Base-by-base conservation (phyloP, 2,113 vertebrate species). In the Odobenus rosmarus region DNA sequence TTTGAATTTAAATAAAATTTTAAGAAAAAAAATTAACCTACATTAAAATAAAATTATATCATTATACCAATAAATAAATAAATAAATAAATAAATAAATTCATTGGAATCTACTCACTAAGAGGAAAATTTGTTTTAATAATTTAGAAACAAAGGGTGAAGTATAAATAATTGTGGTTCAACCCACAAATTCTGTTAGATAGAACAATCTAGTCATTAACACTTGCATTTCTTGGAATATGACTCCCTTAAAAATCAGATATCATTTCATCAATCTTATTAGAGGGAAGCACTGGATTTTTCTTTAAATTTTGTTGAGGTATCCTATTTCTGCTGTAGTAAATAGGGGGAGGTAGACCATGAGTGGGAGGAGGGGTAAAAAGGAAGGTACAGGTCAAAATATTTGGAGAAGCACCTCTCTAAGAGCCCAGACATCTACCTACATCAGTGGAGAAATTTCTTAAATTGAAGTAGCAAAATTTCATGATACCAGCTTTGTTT, bases 401-500 rank as follows among this genome's bases (percentile, higher is more conserved):
- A 76, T 4, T 94, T 97, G 96, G 51, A 59, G 28, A 95, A 82
- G 23, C 14, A 62, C 7, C 86, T 42, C 16, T 59, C 46, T 94
- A 93, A 96, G 57, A 61, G 15, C 42, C 49, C n/a, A 69, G 61
- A 57, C 7, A 88, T 42, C 15, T n/a, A 82, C 67, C 9, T 79
- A 85, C 12, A 24, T 69, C 26, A 72, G 36, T 31, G 93, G 59
- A 86, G 55, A 96, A 91, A 21, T 88, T 94, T 93, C 49, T 94
- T 59, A 98, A 96, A 81, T 91, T 91, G 21, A 89, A 95, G 51
- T 59, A 80, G 28, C 33, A 96, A 76, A 96, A 92, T 72, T 90
- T 96, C 61, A 83, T 90, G 36, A 93, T 97, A 87, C 90, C 55
- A 71, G 90, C 13, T 97, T 93, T 96, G 53, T 95, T 94, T 88